These are phyloP conservation scores for Xanthia icteritia DNA, from an alignment of 2,888 invertebrate species.

Conservation along the genomic window DNA sequence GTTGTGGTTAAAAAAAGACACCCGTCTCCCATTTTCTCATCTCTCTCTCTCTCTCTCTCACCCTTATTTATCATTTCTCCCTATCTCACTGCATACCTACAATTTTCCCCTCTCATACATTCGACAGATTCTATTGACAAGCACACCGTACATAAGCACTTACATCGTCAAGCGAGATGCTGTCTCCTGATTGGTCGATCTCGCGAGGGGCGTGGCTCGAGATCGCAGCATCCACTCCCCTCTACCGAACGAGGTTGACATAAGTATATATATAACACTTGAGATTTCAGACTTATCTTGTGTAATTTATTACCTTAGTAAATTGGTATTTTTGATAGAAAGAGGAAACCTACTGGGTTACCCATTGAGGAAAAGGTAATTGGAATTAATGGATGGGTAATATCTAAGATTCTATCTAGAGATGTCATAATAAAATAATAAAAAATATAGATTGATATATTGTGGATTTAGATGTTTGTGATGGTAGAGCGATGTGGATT, in stretches of 20 bases:
- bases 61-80: conserved; percentile 14
- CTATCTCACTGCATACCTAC: conserved; percentile 21
- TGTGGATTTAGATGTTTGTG: not conserved
- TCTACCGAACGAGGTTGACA: conserved; percentile 44
- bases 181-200: conserved; percentile 76
- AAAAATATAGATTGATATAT: not conserved
- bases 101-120: conserved; percentile 44
- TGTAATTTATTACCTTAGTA: not conserved
- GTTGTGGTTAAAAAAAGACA: too few relatives aligned
- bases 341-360: not conserved
- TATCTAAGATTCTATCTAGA: not conserved
- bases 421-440: not conserved
- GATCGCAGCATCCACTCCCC: conserved; percentile 82
- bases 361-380: conserved; percentile 1
- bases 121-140: conserved; percentile 51
- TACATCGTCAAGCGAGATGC: conserved; percentile 64
- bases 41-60: not conserved
- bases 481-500: not conserved
- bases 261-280: conserved; percentile 20
- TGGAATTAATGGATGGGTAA: not conserved
- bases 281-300: conserved; percentile 41
- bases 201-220: conserved; percentile 71
- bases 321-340: not conserved
- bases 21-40: not conserved
- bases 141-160: conserved; percentile 26